phyloP scores from a whole-genome alignment of 2,888 invertebrate species.

The Pachliopta kotzebuea region DNA sequence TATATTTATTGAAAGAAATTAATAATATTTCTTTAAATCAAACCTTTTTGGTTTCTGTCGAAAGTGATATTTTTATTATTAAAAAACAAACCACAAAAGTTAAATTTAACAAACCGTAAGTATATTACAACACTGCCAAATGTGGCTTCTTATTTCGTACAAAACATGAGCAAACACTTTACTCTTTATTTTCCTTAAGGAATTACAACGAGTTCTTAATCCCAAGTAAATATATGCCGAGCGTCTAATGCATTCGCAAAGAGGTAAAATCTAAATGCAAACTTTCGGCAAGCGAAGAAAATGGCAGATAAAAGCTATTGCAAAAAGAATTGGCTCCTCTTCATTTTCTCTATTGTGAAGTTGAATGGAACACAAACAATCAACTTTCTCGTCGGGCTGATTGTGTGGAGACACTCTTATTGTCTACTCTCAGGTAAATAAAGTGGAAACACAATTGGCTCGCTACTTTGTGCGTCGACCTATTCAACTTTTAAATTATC shows the following conservation, averaged over 20 bases:
- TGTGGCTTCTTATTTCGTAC: conserved; percentile 29
- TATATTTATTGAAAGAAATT: too few relatives aligned
- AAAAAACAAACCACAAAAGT: too few relatives aligned
- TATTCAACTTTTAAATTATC: conserved; percentile 67
- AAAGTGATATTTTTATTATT: too few relatives aligned
- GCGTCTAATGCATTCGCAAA: conserved; percentile 65
- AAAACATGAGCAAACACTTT: conserved; percentile 40
- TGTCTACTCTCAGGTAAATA: conserved; percentile 74
- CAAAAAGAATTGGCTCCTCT: conserved; percentile 72
- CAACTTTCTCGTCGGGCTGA: conserved; percentile 70
- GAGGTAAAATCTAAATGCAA: conserved; percentile 65
- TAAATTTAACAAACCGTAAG: too few relatives aligned
- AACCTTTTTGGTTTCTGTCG: too few relatives aligned
- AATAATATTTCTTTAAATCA: too few relatives aligned
- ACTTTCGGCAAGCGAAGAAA: conserved; percentile 69
- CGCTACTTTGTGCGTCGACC: conserved; percentile 62
- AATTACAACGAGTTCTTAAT: conserved; percentile 54
- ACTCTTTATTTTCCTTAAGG: conserved; percentile 24
- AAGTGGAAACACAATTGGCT: conserved; percentile 64
- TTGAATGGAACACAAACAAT: conserved; percentile 74
- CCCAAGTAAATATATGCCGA: conserved; percentile 66
- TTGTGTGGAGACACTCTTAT: conserved; percentile 74
- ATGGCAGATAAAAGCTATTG: conserved; percentile 66
- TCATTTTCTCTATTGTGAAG: conserved; percentile 77
- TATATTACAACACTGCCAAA: conserved; percentile 42